Evolutionary conservation across 1,140 invertebrate genomes (phyloP), one percentile per base, ranked within the genome.

Genomic region (Neotoxoptera formosana): DNA sequence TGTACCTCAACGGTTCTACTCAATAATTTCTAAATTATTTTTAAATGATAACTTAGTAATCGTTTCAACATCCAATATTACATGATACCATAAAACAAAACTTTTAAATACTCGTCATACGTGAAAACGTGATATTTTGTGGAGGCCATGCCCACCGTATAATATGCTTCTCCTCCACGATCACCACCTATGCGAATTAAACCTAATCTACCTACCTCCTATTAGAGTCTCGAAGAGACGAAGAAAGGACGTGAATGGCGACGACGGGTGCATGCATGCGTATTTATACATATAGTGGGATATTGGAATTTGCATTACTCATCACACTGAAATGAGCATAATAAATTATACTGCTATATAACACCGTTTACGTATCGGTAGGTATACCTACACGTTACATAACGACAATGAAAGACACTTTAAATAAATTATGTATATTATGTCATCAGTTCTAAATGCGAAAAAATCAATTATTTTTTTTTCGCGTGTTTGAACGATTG

Each of bases 301-400:
- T 87, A 87, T 87, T 48, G 45, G 47, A 87, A 87, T 87, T 87
- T n/a, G 86, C n/a, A 87, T 87, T 87, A 87, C 86, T 87, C 86
- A 87, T 87, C 86, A 48, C 6, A 51, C 48, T 47, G 17, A 51
- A 48, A 87, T 48, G 23, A 87, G 30, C 23, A 83, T 81, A 36
- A 21, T 83, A 30, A 21, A 23, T 30, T 14, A 14, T 67, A 34
- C 30, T n/a, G 14, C n/a, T n/a, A 76, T 76, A 76, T 76, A 67
- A 76, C 60, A 67, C 30, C 30, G 60, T n/a, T 76, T 76, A 76
- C 60, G 14, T 76, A 76, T 76, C 60, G 8, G n/a, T 76, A 17
- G 30, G n/a, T n/a, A 6, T 76, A 76, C 60, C 60, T 76, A 60
- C 8, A 8, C n/a, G 6, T 76, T 76, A 76, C 60, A n/a, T 76